These are phyloP conservation scores for Guaruba guarouba DNA, from an alignment of 2,113 vertebrate species.

Conservation along the genomic window DNA sequence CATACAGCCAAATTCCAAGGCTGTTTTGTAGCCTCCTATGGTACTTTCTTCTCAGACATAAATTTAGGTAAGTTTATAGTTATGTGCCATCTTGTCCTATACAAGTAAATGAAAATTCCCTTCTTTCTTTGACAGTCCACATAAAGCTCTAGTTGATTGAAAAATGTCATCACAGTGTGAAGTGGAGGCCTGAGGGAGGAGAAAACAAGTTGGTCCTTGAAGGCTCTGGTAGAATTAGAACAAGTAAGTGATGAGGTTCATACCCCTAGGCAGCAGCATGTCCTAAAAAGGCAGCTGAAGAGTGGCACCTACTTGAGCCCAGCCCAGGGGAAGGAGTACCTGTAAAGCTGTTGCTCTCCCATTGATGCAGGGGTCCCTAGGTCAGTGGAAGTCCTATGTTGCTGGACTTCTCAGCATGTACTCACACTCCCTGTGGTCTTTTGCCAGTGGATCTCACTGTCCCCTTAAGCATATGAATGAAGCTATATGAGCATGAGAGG, in stretches of 20 bases:
- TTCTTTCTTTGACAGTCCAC: neutral
- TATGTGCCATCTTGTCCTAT: neutral
- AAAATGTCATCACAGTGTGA: neutral
- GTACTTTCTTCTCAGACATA: neutral
- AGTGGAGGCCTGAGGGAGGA: neutral
- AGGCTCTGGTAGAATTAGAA: neutral
- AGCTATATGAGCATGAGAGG: neutral
- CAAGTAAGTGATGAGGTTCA: neutral
- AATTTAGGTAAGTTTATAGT: neutral
- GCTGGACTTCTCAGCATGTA: neutral
- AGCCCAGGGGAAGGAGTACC: neutral
- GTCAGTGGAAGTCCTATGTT: neutral
- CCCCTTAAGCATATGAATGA: neutral
- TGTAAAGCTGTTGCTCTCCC: neutral
- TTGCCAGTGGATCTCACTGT: neutral
- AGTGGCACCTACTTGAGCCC: neutral
- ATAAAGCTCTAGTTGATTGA: neutral
- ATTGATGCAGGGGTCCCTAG: accelerated
- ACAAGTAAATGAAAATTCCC: neutral
- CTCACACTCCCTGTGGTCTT: neutral
- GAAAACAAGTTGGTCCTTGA: neutral
- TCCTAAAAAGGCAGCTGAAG: neutral
- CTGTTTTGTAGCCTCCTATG: neutral
- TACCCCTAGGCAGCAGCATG: neutral
- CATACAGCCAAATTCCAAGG: neutral